Base-by-base conservation (phyloP, 2,888 invertebrate genomes). In the Scrobipalpa costella region DNA sequence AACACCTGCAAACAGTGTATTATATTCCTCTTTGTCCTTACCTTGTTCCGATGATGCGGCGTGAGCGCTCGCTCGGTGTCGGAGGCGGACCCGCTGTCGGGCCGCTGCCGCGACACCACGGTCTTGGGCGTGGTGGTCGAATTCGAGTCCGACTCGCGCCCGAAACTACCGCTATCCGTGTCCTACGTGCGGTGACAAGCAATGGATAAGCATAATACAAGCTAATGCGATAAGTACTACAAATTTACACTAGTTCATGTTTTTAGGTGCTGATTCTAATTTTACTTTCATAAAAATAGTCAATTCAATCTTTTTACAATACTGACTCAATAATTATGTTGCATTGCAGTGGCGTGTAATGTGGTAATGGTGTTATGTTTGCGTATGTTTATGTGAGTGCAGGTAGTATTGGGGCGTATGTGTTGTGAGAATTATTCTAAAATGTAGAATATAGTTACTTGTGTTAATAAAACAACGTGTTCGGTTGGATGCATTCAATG, bases 81-180 rank as follows among this genome's bases (percentile, higher is more conserved):
- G 76, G 92, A 92, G 71, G 86, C 85, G 79, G 90, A 92, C 67
- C 76, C 72, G 70, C 85, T 84, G 72, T 91, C 87, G 57, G 88
- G 88, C 65, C 93, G 92, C 78, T 90, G 92, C 27, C 93, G 92
- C 76, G 94, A 93, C 73, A 95, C 92, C 68, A 95, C 93, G n/a
- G 95, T 95, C 83, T 94, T 94, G 36, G 94, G 94, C 9, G 95
- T 95, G 13, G 94, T 94, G 19, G 95, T 95, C 34, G 95, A 95
- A 79, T 95, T 95, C 7, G 95, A 95, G 85, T 96, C 96, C 9
- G 96, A 95, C 84, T 96, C 95, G 67, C 94, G 94, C 59, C 95
- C 95, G 80, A 94, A 93, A 73, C 94, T 94, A 67, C 93, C 90
- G 77, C 91, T 90, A 73, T 90, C 91, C 34, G 90, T 91, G 69